Percentiles rank a stretch among this genome's conserved stretches.
Evolutionary conservation across 1,140 invertebrate genomes (phyloP).

Genomic region (Amphibalanus amphitrite): DNA sequence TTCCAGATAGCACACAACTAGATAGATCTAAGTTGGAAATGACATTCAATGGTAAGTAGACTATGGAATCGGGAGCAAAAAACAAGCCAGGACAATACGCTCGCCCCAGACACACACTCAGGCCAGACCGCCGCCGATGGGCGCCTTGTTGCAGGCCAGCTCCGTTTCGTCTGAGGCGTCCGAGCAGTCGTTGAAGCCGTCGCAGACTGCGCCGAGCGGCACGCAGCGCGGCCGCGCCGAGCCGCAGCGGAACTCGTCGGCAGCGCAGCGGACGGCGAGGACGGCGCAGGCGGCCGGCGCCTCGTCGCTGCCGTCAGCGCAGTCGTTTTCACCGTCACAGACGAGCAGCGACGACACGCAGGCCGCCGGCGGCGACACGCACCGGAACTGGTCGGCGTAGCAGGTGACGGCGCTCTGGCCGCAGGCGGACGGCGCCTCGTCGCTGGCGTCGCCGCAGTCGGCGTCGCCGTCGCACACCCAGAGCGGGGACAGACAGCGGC

Average conservation of each 20-base stretch:
- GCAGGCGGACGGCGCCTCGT: constrained; percentile 37
- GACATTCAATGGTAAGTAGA: too few relatives aligned
- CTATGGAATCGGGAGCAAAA: too few relatives aligned
- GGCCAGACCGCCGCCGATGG: too few relatives aligned
- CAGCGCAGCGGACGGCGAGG: too few relatives aligned
- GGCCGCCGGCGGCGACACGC: constrained; percentile 41
- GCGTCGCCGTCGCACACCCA: constrained; percentile 67
- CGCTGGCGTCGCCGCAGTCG: constrained; percentile 68
- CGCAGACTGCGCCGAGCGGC: constrained; percentile 49
- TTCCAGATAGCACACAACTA: too few relatives aligned
- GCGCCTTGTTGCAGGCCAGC: too few relatives aligned
- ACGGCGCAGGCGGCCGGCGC: too few relatives aligned
- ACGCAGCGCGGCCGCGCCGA: constrained; percentile 36
- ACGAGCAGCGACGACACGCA: constrained; percentile 64
- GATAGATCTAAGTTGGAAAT: too few relatives aligned
- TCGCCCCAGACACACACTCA: too few relatives aligned
- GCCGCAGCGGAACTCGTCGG: too few relatives aligned
- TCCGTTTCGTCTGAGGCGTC: constrained; percentile 53
- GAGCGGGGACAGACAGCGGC: constrained; percentile 38
- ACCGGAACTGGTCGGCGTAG: constrained; percentile 33
- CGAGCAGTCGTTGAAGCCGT: constrained; percentile 61
- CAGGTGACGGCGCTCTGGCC: constrained; percentile 24
- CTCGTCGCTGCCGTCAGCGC: constrained; percentile 74
- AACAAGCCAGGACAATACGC: too few relatives aligned
- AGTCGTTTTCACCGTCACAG: constrained; percentile 78